Conservation (phyloP, 2,797 vertebrate genomes). For the Siniperca undulata region DNA sequence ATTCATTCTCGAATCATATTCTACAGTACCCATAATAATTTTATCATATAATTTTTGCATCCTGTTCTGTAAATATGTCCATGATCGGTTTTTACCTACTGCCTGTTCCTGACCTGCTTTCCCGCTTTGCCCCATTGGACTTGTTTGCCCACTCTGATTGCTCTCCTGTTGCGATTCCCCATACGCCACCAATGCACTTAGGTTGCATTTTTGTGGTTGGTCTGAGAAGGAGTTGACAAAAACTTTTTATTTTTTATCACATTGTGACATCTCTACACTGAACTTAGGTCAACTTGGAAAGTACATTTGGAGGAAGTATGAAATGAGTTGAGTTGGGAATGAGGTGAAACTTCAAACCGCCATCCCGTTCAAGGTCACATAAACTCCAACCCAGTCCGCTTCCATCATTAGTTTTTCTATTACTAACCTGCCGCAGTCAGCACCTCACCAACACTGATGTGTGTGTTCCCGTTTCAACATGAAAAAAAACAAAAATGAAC, state of each 20-base stretch:
- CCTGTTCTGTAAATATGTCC: constrained; percentile 1
- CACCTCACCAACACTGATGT: constrained; percentile 7
- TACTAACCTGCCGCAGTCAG: not conserved
- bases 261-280: not conserved
- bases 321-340: not conserved
- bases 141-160: not conserved
- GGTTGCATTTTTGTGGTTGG: not conserved
- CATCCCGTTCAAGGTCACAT: constrained; percentile 7
- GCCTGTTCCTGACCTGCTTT: not conserved
- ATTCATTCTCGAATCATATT: too few relatives aligned
- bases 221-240: not conserved
- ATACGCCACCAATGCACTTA: not conserved
- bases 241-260: not conserved
- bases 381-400: not conserved
- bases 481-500: too few relatives aligned
- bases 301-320: not conserved
- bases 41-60: too few relatives aligned
- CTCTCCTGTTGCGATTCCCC: not conserved
- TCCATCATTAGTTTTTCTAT: not conserved
- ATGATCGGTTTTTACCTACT: not conserved
- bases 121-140: not conserved
- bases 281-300: not conserved
- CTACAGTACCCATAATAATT: too few relatives aligned
- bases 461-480: not conserved
- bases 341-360: not conserved